Percentiles rank a stretch among this genome's conserved stretches.
Conservation (phyloP, 1,140 invertebrate species). For the Araneus ventricosus region DNA sequence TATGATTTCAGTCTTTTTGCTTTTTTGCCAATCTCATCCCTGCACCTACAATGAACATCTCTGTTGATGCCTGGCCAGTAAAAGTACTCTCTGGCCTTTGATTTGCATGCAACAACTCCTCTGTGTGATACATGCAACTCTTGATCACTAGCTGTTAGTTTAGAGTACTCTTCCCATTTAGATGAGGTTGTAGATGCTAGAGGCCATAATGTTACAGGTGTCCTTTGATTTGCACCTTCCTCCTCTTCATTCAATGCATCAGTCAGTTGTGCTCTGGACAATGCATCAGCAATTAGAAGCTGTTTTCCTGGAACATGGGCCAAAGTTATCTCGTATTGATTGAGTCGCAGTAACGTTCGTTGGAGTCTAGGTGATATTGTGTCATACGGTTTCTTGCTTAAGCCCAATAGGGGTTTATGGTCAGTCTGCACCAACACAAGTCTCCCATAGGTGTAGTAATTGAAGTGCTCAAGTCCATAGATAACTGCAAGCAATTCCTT, state of each 20-base stretch:
- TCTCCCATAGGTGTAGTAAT: too few relatives aligned
- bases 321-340: conserved; percentile 42
- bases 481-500: too few relatives aligned
- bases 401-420: too few relatives aligned
- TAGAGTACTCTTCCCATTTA: not conserved
- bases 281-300: conserved; percentile 55
- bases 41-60: too few relatives aligned
- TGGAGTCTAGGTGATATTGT: conserved; percentile 66
- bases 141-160: not conserved
- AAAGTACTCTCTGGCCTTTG: conserved; percentile 55
- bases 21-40: too few relatives aligned
- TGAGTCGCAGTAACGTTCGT: conserved; percentile 67
- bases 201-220: not conserved
- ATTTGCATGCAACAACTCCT: conserved; percentile 54
- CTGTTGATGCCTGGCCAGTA: conserved; percentile 45
- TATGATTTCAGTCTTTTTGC: too few relatives aligned
- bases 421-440: too few relatives aligned
- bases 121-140: not conserved
- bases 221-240: not conserved
- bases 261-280: not conserved
- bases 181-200: not conserved
- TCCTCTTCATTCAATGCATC: conserved; percentile 32
- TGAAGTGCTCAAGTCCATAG: too few relatives aligned
- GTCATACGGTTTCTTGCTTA: conserved; percentile 13
- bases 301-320: conserved; percentile 65